phyloP scores from a whole-genome alignment of 2,113 vertebrate species.

The Tachuris rubrigastra region DNA sequence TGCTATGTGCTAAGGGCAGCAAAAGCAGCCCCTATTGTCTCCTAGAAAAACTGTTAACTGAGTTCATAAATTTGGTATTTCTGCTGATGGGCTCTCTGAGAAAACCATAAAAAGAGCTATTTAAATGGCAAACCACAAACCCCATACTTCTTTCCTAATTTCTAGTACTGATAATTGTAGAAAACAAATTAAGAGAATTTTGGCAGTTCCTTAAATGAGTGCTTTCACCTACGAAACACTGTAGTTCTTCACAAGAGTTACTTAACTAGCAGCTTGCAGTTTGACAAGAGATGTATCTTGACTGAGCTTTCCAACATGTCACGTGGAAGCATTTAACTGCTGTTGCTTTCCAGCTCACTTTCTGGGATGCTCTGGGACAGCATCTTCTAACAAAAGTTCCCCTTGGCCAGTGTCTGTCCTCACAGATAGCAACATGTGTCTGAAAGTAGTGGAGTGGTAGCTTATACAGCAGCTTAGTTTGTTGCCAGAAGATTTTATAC shows the following conservation, averaged over 20 bases:
- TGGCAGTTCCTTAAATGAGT: background rate
- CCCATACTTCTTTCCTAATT: background rate
- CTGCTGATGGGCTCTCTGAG: background rate
- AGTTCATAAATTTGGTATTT: background rate
- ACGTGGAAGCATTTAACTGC: background rate
- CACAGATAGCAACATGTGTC: background rate
- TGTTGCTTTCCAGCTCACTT: background rate
- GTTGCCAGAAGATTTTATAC: background rate
- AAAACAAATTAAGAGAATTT: background rate
- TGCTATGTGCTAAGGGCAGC: background rate
- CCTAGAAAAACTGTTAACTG: constrained; percentile 3
- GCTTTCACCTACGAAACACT: background rate
- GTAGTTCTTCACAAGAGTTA: background rate
- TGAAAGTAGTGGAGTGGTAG: background rate
- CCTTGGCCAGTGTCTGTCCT: background rate
- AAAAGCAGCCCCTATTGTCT: constrained; percentile 5
- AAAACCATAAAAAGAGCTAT: background rate
- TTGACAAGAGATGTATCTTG: background rate
- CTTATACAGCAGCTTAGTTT: background rate
- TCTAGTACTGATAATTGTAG: background rate
- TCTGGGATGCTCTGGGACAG: background rate
- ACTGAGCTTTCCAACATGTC: background rate
- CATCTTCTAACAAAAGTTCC: background rate
- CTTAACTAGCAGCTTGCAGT: background rate
- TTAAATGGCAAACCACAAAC: background rate